These are phyloP conservation scores for Ptilorrhoa leucosticta DNA, from an alignment of 2,113 vertebrate genomes.

Conservation along the genomic window DNA sequence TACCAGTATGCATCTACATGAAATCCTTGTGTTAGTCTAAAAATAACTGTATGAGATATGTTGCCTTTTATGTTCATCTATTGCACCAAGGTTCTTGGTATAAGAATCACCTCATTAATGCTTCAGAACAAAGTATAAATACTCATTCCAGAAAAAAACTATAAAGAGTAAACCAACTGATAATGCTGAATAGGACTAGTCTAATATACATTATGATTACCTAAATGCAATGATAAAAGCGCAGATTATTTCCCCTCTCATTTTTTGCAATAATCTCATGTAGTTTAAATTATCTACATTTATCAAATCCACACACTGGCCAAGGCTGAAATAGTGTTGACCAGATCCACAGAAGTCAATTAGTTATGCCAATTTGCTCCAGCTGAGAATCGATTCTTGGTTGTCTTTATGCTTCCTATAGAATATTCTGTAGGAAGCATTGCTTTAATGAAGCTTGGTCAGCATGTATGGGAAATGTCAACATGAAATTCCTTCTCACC, in stretches of 20 bases:
- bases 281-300: constrained; percentile 39
- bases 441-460: constrained; percentile 1
- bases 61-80: neutral
- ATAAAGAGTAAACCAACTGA: neutral
- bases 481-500: neutral
- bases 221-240: constrained; percentile 4
- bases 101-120: neutral
- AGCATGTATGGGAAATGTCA: neutral
- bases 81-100: neutral
- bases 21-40: neutral
- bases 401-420: constrained; percentile 5
- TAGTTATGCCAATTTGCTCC: constrained; percentile 53
- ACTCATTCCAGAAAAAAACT: neutral
- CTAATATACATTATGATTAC: neutral
- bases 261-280: neutral
- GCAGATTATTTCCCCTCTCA: neutral
- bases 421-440: constrained; percentile 21
- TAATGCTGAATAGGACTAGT: neutral
- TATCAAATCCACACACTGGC: neutral
- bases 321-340: neutral
- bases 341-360: constrained; percentile 48
- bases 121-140: neutral
- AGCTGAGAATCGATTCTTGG: constrained; percentile 1
- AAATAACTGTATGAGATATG: neutral
- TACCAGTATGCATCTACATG: neutral